Evolutionary conservation across 1,140 invertebrate genomes (phyloP).

Genomic region (Whitmania pigra): DNA sequence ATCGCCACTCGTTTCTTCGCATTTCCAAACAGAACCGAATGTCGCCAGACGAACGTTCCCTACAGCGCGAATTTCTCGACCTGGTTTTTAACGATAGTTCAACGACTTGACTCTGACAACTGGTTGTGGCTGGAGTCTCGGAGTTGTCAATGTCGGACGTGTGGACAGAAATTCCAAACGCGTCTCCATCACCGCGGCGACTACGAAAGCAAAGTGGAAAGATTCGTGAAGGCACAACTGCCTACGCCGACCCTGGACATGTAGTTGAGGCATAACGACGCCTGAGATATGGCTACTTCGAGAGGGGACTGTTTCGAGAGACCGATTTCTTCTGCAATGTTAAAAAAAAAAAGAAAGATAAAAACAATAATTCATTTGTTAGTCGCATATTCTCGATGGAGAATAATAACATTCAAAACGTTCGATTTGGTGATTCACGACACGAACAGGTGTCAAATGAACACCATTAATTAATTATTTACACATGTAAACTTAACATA

Average conservation of each 20-base stretch:
- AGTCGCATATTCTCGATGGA: neutral
- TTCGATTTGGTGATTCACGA: neutral
- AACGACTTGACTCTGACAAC: too few relatives aligned
- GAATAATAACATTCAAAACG: neutral
- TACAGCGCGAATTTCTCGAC: neutral
- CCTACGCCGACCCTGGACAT: constrained; percentile 80
- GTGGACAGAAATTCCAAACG: neutral
- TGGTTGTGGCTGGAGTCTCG: neutral
- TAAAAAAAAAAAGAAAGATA: constrained; percentile 22
- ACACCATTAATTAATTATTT: too few relatives aligned
- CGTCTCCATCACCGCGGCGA: neutral
- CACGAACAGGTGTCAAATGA: too few relatives aligned
- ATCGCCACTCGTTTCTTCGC: too few relatives aligned
- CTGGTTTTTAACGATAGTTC: neutral
- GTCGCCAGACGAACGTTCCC: neutral
- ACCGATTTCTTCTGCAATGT: constrained; percentile 67
- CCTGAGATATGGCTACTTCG: constrained; percentile 77
- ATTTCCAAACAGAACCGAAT: neutral
- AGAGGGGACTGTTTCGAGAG: constrained; percentile 74
- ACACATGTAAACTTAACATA: too few relatives aligned
- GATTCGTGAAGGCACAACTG: constrained; percentile 78
- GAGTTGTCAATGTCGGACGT: neutral
- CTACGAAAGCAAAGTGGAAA: constrained; percentile 39
- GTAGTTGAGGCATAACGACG: constrained; percentile 68
- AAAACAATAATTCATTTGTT: constrained; percentile 3